phyloP scores from a whole-genome alignment of 2,888 invertebrate genomes.

The Pterostichus madidus region DNA sequence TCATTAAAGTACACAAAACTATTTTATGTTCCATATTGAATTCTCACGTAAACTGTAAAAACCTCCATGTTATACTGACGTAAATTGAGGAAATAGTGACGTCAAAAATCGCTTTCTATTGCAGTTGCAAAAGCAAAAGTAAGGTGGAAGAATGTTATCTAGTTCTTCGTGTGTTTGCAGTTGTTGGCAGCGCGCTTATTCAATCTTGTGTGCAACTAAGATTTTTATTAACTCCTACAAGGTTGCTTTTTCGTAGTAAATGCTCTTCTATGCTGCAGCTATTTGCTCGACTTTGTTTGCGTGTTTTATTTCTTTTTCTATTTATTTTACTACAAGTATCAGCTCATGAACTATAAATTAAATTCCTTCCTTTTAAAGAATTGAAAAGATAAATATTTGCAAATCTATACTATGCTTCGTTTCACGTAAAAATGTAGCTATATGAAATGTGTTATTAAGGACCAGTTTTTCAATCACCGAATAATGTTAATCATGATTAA shows the following conservation, averaged over 20 bases:
- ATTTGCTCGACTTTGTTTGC: neutral
- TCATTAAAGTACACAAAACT: neutral
- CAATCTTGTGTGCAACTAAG: constrained; percentile 4
- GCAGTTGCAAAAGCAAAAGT: neutral
- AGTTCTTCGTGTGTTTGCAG: neutral
- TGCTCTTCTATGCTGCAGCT: neutral
- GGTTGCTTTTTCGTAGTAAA: neutral
- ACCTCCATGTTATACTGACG: neutral
- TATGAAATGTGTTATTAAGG: too few relatives aligned
- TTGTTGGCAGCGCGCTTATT: constrained; percentile 1
- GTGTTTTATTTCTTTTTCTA: too few relatives aligned
- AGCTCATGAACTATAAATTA: too few relatives aligned
- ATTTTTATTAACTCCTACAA: constrained; percentile 21
- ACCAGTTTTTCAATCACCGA: too few relatives aligned
- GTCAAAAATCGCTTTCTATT: neutral
- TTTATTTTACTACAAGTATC: too few relatives aligned
- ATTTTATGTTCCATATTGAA: neutral
- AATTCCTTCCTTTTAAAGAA: too few relatives aligned
- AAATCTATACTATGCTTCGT: too few relatives aligned
- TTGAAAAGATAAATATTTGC: too few relatives aligned
- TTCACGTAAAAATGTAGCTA: too few relatives aligned
- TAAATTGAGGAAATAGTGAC: neutral
- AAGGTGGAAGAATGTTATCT: neutral
- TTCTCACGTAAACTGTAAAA: neutral
- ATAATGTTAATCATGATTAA: too few relatives aligned